Base-by-base conservation (phyloP, 2,113 vertebrate species). In the Ascaphus truei region DNA sequence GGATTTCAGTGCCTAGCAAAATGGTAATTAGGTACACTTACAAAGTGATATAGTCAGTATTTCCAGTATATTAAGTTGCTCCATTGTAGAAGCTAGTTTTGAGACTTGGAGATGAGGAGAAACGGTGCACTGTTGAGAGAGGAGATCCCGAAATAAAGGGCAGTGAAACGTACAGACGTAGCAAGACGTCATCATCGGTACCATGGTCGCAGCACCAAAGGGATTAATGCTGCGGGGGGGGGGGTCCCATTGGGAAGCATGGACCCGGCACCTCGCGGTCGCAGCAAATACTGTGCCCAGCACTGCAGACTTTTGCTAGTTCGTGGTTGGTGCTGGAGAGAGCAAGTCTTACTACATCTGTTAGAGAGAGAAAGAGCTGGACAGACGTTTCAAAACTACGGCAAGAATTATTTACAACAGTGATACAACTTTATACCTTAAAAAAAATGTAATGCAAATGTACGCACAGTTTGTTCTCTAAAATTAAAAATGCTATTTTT, bases 21-120 rank as follows among this genome's bases (percentile, higher is more conserved):
- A 69, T 29, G 66, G 66, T 33, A 69, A 69, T 69, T 69, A 69
- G 50, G 47, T 55, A 27, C 43, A 37, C 53, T 69, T 69, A 50
- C 23, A 60, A 69, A 69, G 39, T 55, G 53, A 27, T 12, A 23
- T 31, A 34, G 41, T 43, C 65, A 68, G 57, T 68, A 68, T 58
- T 68, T 68, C 53, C 39, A 58, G 29, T 68, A 39, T 48, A 43
- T 68, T 57, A 68, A 68, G 58, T 68, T 68, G 53, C 53, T 67
- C 64, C 34, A 58, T 58, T 57, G 20, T 58, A 60, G 56, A 29
- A 67, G 64, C 18, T 26, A 53, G 57, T 31, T 22, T 58, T n/a
- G 15, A 48, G 41, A 37, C 16, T 34, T 22, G 3, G 16, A 58
- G 53, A 60, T 22, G 33, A 33, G 29, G n/a, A 61, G 33, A 69